phyloP scores from a whole-genome alignment of 1,140 invertebrate species.

The Drosophila bocki region DNA sequence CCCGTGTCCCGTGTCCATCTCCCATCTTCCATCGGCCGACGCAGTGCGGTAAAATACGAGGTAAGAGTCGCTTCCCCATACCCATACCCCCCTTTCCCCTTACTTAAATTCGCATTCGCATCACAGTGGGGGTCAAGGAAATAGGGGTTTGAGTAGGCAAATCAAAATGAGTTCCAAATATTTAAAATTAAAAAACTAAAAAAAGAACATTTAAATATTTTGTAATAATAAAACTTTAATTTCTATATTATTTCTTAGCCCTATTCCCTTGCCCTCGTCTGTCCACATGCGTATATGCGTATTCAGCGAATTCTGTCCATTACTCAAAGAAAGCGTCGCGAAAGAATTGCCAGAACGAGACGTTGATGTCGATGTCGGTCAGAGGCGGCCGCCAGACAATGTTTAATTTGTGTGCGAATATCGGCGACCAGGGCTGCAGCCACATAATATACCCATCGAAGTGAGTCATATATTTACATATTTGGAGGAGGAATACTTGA shows the following conservation, averaged over 20 bases:
- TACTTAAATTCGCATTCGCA: neutral
- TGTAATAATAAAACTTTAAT: neutral
- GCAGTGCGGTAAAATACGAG: conserved; percentile 46
- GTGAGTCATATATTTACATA: conserved; percentile 1
- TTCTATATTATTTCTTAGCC: neutral
- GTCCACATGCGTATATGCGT: conserved; percentile 31
- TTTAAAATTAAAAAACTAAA: neutral
- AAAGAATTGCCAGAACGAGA: conserved; percentile 48
- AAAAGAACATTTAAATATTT: neutral
- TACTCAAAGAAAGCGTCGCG: conserved; percentile 61
- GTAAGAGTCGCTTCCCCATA: neutral
- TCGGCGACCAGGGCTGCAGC: conserved; percentile 37
- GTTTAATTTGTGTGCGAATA: conserved; percentile 56
- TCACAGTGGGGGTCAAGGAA: neutral
- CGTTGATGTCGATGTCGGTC: conserved; percentile 54
- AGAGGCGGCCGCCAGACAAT: conserved; percentile 55
- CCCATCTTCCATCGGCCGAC: conserved; percentile 35
- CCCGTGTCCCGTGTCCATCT: conserved; percentile 10
- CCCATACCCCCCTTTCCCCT: neutral
- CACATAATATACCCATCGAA: neutral
- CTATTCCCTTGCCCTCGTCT: neutral
- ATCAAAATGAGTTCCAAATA: too few relatives aligned
- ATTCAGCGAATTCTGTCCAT: conserved; percentile 49
- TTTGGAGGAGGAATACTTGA: too few relatives aligned
- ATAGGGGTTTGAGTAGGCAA: neutral